Base-by-base conservation (phyloP, 2,888 invertebrate genomes). In the Lampropteryx suffumata region DNA sequence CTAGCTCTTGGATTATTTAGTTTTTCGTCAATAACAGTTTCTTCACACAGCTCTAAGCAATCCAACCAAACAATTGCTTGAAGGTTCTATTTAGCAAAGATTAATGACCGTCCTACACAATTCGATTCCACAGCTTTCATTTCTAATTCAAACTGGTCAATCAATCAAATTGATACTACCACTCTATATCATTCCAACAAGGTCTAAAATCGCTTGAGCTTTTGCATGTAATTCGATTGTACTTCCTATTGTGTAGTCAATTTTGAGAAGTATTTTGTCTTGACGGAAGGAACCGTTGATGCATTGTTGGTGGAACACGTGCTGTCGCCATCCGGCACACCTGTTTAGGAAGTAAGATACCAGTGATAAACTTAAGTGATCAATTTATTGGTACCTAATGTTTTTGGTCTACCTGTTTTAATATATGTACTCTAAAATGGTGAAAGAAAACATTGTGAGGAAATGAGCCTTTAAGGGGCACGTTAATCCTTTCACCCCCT, bases 241-340 rank as follows among this genome's bases (percentile, higher is more conserved):
- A 41, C 36, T 43, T 44, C 34, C 17, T 52, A 53, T 51, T 50
- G 59, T 60, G 34, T 53, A 62, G 54, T 61, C 45, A 49, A 60
- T 62, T 60, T 44, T 49, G 51, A 70, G 43, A 37, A 37, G 47
- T 57, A 59, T 43, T 59, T 60, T 58, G 62, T 61, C n/a, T 59
- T 64, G 50, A 71, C 79, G 79, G 81, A 81, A 80, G 79, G 78
- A 74, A 74, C 73, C 62, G 59, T 67, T 64, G 24, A 24, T 24
- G 60, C 72, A 69, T 74, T 61, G 64, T 57, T 44, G 48, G 41
- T 40, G 27, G 40, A 64, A 75, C 79, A 76, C 78, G 80, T 77
- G 75, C 76, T 69, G 44, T 37, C 50, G 62, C 69, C 69, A 73
- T 78, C 76, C 79, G 78, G 77, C 71, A 77, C 79, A 81, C 81